phyloP scores from a whole-genome alignment of 2,797 vertebrate species.

The Crocodylus rhombifer region DNA sequence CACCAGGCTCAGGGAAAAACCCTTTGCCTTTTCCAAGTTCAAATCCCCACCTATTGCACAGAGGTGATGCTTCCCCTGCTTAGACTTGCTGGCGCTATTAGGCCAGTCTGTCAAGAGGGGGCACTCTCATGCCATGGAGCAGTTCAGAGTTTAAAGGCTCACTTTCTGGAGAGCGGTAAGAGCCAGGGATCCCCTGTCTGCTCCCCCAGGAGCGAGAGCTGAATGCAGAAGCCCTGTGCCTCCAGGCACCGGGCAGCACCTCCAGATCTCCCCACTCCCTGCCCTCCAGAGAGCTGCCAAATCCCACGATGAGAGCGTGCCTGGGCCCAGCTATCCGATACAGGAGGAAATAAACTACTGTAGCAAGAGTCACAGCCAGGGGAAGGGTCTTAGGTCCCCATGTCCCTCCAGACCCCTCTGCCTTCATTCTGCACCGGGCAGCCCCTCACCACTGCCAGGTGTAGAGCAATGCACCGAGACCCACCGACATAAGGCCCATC shows the following conservation, averaged over 20 bases:
- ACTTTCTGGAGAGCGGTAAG: neutral
- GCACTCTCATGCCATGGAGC: slow-evolving; percentile 32
- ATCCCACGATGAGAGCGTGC: neutral
- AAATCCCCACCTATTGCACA: no score
- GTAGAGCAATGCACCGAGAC: accelerated
- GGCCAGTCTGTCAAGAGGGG: slow-evolving; percentile 46
- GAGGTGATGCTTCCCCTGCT: accelerated
- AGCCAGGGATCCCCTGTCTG: neutral
- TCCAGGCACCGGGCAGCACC: accelerated
- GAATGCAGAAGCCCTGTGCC: no score
- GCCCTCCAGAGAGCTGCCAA: neutral
- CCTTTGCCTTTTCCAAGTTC: no score
- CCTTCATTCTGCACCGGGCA: accelerated
- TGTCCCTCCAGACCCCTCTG: accelerated
- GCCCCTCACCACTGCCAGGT: neutral
- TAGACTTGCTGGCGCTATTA: accelerated
- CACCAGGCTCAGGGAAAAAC: no score
- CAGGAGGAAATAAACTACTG: accelerated
- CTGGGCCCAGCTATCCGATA: accelerated
- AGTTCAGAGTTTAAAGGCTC: neutral
- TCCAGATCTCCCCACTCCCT: neutral
- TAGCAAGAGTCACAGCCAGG: neutral
- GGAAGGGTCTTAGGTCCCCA: accelerated
- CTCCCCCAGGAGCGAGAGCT: no score
- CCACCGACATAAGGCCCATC: neutral